phyloP scores from a whole-genome alignment of 92 coral and sea anemone genomes.

The Phenganax stokvisi region DNA sequence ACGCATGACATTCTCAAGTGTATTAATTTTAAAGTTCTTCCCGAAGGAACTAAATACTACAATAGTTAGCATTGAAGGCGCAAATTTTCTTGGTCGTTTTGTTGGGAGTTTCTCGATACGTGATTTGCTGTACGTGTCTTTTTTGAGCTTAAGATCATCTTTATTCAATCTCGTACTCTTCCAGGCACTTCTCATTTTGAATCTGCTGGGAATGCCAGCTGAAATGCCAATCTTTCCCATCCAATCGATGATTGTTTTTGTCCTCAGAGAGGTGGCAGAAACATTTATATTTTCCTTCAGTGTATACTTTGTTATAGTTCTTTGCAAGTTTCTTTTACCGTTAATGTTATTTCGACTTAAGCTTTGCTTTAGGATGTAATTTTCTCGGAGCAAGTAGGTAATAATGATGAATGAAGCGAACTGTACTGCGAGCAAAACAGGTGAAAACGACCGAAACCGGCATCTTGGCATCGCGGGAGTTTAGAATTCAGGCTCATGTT shows the following conservation, averaged over 20 bases:
- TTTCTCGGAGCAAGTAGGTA: neutral
- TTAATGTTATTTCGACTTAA: neutral
- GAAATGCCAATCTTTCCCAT: neutral
- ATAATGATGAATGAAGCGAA: neutral
- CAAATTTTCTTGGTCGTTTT: neutral
- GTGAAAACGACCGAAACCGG: neutral
- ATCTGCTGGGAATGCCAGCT: neutral
- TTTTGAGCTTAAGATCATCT: neutral
- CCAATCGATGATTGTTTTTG: neutral
- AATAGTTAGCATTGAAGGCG: slow-evolving; percentile 1
- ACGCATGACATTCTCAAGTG: neutral
- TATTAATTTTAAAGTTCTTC: neutral
- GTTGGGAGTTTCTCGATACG: neutral
- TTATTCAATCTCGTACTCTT: neutral
- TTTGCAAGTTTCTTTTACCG: neutral
- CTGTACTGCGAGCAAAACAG: neutral
- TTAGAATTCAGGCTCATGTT: neutral
- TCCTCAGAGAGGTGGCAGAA: neutral
- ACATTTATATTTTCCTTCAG: neutral
- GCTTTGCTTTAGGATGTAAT: neutral
- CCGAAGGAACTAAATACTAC: neutral
- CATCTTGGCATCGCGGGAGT: neutral
- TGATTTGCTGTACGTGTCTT: neutral
- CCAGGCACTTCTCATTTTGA: neutral
- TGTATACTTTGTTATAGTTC: neutral